These are phyloP conservation scores for Drosophila nr. perissopoda DNA, from an alignment of 2,888 invertebrate species.

Conservation along the genomic window DNA sequence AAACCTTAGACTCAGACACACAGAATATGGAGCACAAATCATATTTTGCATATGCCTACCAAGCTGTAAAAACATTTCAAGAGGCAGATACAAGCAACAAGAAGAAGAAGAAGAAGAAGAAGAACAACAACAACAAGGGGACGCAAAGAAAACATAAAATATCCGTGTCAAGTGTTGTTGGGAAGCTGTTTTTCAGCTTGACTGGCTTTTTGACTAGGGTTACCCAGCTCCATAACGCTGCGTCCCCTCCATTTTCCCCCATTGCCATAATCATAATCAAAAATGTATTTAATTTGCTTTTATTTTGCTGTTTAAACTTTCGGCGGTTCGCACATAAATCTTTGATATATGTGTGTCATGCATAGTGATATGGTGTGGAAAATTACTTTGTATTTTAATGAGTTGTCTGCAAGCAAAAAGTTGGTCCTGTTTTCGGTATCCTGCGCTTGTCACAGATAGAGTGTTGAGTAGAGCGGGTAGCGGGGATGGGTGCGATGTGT, in stretches of 20 bases:
- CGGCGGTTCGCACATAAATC: slow-evolving; percentile 66
- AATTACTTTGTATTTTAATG: slow-evolving; percentile 78
- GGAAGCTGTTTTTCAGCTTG: slow-evolving; percentile 76
- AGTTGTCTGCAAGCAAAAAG: slow-evolving; percentile 55
- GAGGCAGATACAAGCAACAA: slow-evolving; percentile 20
- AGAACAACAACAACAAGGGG: slow-evolving; percentile 5
- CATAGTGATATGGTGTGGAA: slow-evolving; percentile 74
- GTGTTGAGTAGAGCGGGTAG: background rate
- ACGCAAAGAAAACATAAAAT: slow-evolving; percentile 51
- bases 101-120: background rate
- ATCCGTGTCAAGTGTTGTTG: slow-evolving; percentile 70
- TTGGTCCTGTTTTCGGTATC: slow-evolving; percentile 27
- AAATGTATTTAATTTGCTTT: slow-evolving; percentile 78
- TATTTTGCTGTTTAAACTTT: slow-evolving; percentile 64
- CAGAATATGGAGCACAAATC: slow-evolving; percentile 21
- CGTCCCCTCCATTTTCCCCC: background rate
- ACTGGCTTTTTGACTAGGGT: slow-evolving; percentile 75
- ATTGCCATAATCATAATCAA: slow-evolving; percentile 65
- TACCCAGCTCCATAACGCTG: slow-evolving; percentile 14
- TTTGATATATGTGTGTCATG: slow-evolving; percentile 72
- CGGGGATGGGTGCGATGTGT: background rate
- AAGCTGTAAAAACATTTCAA: slow-evolving; percentile 46
- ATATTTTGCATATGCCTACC: slow-evolving; percentile 51
- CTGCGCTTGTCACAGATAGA: slow-evolving; percentile 1
- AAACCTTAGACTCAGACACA: slow-evolving; percentile 7